Base-by-base conservation (phyloP, 2,888 invertebrate genomes). In the Euspilapteryx auroguttella region DNA sequence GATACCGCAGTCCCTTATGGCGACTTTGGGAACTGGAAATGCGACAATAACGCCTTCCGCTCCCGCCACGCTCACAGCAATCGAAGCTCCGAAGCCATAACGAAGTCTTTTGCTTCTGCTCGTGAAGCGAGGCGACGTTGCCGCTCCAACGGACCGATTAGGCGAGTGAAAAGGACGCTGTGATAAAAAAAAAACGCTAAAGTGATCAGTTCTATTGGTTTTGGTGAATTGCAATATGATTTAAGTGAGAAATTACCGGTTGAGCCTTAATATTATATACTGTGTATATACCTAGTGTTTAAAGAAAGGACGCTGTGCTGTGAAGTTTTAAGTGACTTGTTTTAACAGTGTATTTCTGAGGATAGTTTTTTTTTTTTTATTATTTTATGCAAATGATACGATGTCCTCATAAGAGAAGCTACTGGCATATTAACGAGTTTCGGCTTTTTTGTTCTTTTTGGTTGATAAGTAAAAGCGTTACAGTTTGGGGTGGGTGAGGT, bases 1-100 rank as follows among this genome's bases (percentile, higher is more conserved):
- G 29, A 89, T 89, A 45, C 87, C 88, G 8, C 88, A 89, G 36
- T 51, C 54, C 4, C 40, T 55, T 9, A 37, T 47, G 20, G 15
- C 48, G 3, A n/a, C n/a, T n/a, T n/a, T n/a, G n/a, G n/a, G n/a
- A n/a, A n/a, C n/a, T n/a, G n/a, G n/a, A n/a, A n/a, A n/a, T n/a
- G n/a, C n/a, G n/a, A n/a, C n/a, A n/a, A n/a, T n/a, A n/a, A n/a
- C n/a, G n/a, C n/a, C n/a, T n/a, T n/a, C n/a, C n/a, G n/a, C n/a
- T n/a, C n/a, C n/a, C n/a, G n/a, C n/a, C n/a, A n/a, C n/a, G n/a
- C n/a, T n/a, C n/a, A n/a, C n/a, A n/a, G n/a, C n/a, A n/a, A n/a
- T n/a, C 12, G 24, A 17, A 3, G 14, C 12, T 11, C 35, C 41
- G 37, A 44, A 55, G 25, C 63, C 69, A 59, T 75, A 75, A 63